phyloP scores from a whole-genome alignment of 2,797 vertebrate genomes.

The Melopsittacus undulatus region DNA sequence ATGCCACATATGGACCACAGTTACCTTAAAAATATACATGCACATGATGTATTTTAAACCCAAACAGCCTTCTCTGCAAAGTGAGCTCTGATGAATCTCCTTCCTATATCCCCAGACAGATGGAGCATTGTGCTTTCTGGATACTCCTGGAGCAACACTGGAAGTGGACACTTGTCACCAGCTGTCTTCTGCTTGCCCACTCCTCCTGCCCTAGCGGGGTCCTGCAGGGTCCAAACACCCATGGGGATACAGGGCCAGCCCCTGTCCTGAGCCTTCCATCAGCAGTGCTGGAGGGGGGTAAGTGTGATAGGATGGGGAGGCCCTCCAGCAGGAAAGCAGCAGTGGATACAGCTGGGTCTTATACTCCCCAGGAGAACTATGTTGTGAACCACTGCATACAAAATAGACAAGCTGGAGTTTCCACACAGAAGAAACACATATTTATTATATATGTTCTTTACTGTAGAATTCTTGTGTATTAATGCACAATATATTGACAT shows the following conservation, averaged over 20 bases:
- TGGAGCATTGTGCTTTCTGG: not conserved
- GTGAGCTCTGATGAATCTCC: not conserved
- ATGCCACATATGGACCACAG: not conserved
- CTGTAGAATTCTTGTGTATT: constrained; percentile 54
- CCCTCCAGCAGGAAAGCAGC: not conserved
- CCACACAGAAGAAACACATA: not conserved
- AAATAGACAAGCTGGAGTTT: constrained; percentile 3
- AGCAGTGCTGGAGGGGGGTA: not conserved
- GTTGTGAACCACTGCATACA: not conserved
- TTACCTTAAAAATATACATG: not conserved
- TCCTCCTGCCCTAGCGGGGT: not conserved
- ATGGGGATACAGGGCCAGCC: no score
- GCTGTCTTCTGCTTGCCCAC: not conserved
- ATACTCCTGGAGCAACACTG: not conserved
- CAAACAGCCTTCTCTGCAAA: not conserved
- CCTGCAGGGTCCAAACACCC: not conserved
- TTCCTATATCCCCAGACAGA: not conserved
- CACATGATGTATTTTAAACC: not conserved
- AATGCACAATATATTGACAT: constrained; percentile 70
- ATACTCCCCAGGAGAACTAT: not conserved
- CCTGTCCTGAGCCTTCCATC: not conserved
- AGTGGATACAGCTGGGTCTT: not conserved
- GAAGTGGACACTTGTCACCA: not conserved
- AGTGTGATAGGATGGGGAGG: fast-evolving
- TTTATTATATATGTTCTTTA: constrained; percentile 9